Evolutionary conservation across 1,140 invertebrate genomes (phyloP).

Genomic region (Penaeus chinensis): DNA sequence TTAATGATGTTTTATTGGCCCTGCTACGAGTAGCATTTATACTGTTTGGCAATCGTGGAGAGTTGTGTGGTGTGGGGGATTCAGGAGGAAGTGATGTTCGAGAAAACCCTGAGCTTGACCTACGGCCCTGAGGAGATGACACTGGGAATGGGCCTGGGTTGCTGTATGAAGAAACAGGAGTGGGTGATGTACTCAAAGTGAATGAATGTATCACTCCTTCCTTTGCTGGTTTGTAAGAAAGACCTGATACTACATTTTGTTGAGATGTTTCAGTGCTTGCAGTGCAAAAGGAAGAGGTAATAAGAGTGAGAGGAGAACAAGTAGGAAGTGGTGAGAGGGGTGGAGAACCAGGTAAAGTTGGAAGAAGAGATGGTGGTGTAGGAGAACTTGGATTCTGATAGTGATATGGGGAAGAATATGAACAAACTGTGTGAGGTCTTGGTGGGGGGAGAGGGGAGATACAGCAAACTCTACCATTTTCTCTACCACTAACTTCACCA

Average conservation of each 20-base stretch:
- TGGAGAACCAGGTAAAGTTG: background rate
- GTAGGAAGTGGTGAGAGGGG: slow-evolving; percentile 10
- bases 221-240: too few relatives aligned
- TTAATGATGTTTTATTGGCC: slow-evolving; percentile 14
- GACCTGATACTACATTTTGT: too few relatives aligned
- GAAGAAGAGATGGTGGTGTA: slow-evolving; percentile 1
- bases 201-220: background rate
- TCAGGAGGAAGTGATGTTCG: slow-evolving; percentile 49
- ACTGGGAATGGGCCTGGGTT: slow-evolving; percentile 16
- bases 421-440: slow-evolving; percentile 46
- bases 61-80: slow-evolving; percentile 63
- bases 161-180: slow-evolving; percentile 3
- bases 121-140: slow-evolving; percentile 44
- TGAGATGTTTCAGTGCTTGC: too few relatives aligned
- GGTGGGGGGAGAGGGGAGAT: slow-evolving; percentile 24
- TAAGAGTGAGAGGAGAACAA: too few relatives aligned
- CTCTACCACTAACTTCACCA: slow-evolving; percentile 17
- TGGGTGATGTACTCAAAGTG: background rate
- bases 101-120: slow-evolving; percentile 20
- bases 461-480: background rate
- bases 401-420: slow-evolving; percentile 40
- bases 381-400: slow-evolving; percentile 36
- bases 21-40: slow-evolving; percentile 53
- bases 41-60: slow-evolving; percentile 61
- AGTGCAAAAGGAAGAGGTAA: too few relatives aligned